Evolutionary conservation across 1,140 invertebrate species (phyloP), one percentile per base, ranked within the genome.

Genomic region (Dinothrombium tinctorium): DNA sequence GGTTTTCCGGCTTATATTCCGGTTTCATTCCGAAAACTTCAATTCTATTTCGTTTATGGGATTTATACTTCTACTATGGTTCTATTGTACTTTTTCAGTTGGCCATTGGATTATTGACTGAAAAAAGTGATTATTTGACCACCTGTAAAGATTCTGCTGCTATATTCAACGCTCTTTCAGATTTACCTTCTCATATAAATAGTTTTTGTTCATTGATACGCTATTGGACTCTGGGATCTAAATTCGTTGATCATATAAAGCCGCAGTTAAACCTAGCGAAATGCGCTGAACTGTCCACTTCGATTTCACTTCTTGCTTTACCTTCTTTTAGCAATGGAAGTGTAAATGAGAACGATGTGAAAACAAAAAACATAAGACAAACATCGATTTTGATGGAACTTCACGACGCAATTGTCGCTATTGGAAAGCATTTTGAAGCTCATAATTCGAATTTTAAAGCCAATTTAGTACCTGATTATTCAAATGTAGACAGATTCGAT

Each of bases 1-100:
- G 94, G 92, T 94, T 96, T 59, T 62, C 98, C 23, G 94, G 90
- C 2, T 58, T 96, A n/a, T 95, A 92, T 63, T 82, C 89, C 3
- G 92, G 86, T 54, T 33, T 31, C 15, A 84, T 95, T 43, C 80
- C 96, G n/a, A 82, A 92, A 51, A 87, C 90, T 70, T 89, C 84
- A 61, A 80, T 94, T 44, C 65, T 98, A 29, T 62, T 98, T 3
- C 66, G 84, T 43, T 74, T 98, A 46, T 99, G 92, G 92, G 94
- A 99, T 61, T 63, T 92, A 42, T 84, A 98, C 57, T 92, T 96
- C 56, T 64, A 63, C 47, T 60, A 95, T 59, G 92, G 94, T 29
- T 89, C 84, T 9, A 72, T 89, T 45, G 74, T 94, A 33, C 63
- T 99, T n/a, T 96, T 98, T 59, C 82, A 95, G 68, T 69, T 92